Conservation (phyloP, 2,797 vertebrate genomes). For the Pseudomugil tenellus region DNA sequence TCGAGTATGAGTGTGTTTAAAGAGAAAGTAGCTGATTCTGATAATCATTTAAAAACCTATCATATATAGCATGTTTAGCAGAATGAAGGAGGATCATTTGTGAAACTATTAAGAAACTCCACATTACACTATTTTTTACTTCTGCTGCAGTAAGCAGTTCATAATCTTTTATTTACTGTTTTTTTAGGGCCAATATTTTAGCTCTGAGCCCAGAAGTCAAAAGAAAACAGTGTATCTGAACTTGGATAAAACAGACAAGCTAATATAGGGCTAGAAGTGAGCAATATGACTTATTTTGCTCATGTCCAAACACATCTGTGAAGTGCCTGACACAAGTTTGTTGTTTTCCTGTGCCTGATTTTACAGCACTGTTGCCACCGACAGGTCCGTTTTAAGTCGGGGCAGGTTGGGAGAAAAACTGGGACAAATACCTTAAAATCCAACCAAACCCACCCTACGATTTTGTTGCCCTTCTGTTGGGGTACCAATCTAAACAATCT, state of each 20-base stretch:
- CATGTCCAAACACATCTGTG: neutral
- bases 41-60: neutral
- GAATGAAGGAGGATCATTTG: neutral
- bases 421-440: no score
- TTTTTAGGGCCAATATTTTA: neutral
- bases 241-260: slow-evolving; percentile 1
- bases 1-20: slow-evolving; percentile 7
- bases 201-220: neutral
- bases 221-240: neutral
- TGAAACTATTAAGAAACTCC: neutral
- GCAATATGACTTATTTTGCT: neutral
- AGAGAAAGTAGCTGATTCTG: neutral
- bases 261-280: neutral
- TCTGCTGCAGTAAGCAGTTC: neutral
- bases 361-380: no score
- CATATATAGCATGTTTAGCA: neutral
- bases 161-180: neutral
- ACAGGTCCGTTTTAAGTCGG: no score
- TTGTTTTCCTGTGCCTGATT: slow-evolving; percentile 3
- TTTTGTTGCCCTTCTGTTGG: no score
- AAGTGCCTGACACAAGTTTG: neutral
- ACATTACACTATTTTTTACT: neutral
- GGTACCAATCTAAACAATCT: no score
- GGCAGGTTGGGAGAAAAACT: no score
- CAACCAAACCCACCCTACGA: no score